Evolutionary conservation across 53 echinoderm and acorn worm species (phyloP).

Genomic region (Astropecten irregularis): DNA sequence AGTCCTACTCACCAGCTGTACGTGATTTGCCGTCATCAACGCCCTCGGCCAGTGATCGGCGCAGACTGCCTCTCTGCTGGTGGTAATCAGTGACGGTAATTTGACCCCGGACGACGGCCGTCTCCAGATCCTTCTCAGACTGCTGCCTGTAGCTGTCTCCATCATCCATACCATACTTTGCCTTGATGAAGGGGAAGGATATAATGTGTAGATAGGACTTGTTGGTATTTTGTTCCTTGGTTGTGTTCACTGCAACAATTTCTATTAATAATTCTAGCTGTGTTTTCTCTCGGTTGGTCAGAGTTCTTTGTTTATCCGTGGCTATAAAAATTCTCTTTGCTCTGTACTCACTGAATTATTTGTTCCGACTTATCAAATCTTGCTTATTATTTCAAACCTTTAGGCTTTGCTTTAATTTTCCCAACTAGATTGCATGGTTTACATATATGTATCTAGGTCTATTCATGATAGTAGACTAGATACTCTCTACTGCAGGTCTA

Average conservation of each 20-base stretch:
- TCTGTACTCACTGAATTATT: no score
- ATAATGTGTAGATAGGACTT: background rate
- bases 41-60: constrained; percentile 58
- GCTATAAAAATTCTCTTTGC: no score
- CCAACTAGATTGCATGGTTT: no score
- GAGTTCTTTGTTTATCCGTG: background rate
- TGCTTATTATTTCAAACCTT: no score
- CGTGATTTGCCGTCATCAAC: constrained; percentile 79
- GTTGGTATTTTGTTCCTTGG: background rate
- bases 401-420: no score
- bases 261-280: background rate
- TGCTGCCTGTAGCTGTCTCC: constrained; percentile 72
- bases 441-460: no score
- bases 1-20: constrained; percentile 72
- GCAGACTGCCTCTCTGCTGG: constrained; percentile 55
- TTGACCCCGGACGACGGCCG: constrained; percentile 72
- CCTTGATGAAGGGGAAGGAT: constrained; percentile 22
- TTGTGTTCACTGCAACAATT: no score
- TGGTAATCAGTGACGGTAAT: constrained; percentile 80
- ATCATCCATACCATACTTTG: constrained; percentile 83
- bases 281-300: background rate
- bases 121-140: constrained; percentile 67
- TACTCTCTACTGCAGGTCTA: no score
- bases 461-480: no score
- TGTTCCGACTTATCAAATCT: no score